Evolutionary conservation across 92 coral and sea anemone genomes (phyloP), one percentile per base, ranked within the genome.

Genomic region (Epizoanthus scotinus): DNA sequence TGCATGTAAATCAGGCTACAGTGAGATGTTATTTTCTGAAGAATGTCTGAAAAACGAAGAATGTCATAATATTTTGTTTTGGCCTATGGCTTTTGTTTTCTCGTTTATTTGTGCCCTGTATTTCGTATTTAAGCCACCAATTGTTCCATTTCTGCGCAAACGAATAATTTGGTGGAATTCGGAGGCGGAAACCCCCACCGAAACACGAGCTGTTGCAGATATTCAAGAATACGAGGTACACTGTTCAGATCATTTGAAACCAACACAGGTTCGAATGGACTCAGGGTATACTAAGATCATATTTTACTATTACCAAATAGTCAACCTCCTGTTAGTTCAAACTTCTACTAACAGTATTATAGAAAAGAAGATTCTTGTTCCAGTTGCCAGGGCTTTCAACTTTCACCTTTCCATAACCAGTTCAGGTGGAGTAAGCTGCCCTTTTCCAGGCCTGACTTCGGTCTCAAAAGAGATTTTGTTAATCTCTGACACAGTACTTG

Each of bases 261-360:
- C 17, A 61, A 22, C 25, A 12, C 26, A 15, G 13, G 31, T 27
- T 21, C 67, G 31, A 22, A 21, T 61, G 25, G 67, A 61, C 67
- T 22, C 25, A 27, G 67, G 67, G 31, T 61, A 61, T 9, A 9
- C 57, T 1, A 62, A 75, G 62, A 75, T 75, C 2, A 75, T 58
- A 47, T 75, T 75, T 57, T 75, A 75, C 24, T 75, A 49, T 63
- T 75, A 75, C 36, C 81, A 75, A 26, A 75, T 75, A 13, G 22
- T 63, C 10, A 49, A 75, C 22, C 81, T 75, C 34, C 24, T 75
- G 26, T 26, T 75, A 19, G 21, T 62, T 38, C 21, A 58, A 14
- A 28, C 31, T 61, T 53, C 58, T 24, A 15, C 18, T 42, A 34
- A 72, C 3, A 47, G 26, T 17, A 34, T 17, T 50, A 24, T 22